These are phyloP conservation scores for Cassiopea xamachana DNA, from an alignment of 30 jellyfish, hydroid and myxozoan genomes.

Conservation along the genomic window DNA sequence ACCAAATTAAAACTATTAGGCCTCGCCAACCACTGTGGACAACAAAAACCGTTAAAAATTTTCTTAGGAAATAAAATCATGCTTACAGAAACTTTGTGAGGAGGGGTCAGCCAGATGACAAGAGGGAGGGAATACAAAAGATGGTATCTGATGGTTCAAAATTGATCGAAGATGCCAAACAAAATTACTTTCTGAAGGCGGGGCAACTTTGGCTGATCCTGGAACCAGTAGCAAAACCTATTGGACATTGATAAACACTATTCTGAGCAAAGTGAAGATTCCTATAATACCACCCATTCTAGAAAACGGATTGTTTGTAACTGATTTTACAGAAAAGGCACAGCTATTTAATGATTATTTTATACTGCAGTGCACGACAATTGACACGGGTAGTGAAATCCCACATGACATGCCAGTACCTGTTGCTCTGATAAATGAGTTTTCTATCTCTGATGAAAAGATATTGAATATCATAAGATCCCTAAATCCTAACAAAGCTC, in stretches of 20 bases:
- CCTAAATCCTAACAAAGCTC: constrained; percentile 4
- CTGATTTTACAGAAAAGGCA: constrained; percentile 79
- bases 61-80: constrained; percentile 48
- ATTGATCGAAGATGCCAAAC: constrained; percentile 70
- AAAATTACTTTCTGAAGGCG: constrained; percentile 45
- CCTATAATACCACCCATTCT: constrained; percentile 76
- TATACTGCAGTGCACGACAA: constrained; percentile 70
- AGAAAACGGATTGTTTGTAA: constrained; percentile 64
- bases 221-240: constrained; percentile 71
- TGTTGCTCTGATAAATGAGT: constrained; percentile 46
- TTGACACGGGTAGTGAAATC: constrained; percentile 73
- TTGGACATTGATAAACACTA: constrained; percentile 73
- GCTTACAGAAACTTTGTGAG: constrained; percentile 49
- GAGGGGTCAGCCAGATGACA: constrained; percentile 65
- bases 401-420: constrained; percentile 50
- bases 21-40: constrained; percentile 64
- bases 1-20: constrained; percentile 47
- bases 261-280: constrained; percentile 66
- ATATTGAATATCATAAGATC: constrained; percentile 46
- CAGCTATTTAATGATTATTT: constrained; percentile 63
- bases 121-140: constrained; percentile 49
- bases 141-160: constrained; percentile 62
- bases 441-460: constrained; percentile 59
- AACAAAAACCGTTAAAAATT: constrained; percentile 48
- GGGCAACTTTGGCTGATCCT: constrained; percentile 73